Percentiles rank a stretch among this genome's conserved stretches.
Conservation (phyloP, 2,888 invertebrate species). For the Beris chalybata region DNA sequence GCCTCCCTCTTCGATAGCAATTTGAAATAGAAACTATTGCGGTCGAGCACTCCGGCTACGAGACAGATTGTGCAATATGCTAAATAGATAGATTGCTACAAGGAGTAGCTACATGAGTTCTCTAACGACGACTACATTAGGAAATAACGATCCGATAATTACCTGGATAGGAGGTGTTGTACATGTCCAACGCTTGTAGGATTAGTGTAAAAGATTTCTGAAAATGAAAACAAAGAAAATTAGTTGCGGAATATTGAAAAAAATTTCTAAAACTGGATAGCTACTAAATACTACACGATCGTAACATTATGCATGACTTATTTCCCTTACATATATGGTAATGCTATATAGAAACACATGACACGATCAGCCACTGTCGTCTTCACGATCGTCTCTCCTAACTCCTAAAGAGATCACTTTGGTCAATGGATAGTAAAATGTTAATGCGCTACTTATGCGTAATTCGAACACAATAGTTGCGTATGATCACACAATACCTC, state of each 20-base stretch:
- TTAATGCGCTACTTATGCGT: slow-evolving; percentile 37
- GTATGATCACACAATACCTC: slow-evolving; percentile 35
- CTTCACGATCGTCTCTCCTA: not conserved
- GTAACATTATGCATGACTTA: not conserved
- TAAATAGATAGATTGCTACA: slow-evolving; percentile 38
- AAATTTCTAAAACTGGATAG: not conserved
- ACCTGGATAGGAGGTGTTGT: slow-evolving; percentile 73
- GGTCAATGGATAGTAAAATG: slow-evolving; percentile 27
- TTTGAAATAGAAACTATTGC: slow-evolving; percentile 14
- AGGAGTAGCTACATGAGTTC: slow-evolving; percentile 28
- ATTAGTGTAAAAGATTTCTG: slow-evolving; percentile 93
- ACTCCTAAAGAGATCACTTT: not conserved
- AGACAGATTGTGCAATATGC: slow-evolving; percentile 43
- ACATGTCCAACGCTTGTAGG: slow-evolving; percentile 86
- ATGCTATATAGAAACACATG: too few species aligned
- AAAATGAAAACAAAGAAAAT: slow-evolving; percentile 51
- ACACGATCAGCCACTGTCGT: too few species aligned
- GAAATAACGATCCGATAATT: slow-evolving; percentile 52
- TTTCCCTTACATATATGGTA: too few species aligned
- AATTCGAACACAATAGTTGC: slow-evolving; percentile 41
- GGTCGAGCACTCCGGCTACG: not conserved
- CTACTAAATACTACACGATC: too few species aligned
- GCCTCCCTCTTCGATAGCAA: slow-evolving; percentile 5
- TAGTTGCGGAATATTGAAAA: not conserved
- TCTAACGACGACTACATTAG: slow-evolving; percentile 29